Percentiles rank a stretch among this genome's conserved stretches.
phyloP scores from a whole-genome alignment of 1,140 invertebrate genomes.

The Myzus persicae region DNA sequence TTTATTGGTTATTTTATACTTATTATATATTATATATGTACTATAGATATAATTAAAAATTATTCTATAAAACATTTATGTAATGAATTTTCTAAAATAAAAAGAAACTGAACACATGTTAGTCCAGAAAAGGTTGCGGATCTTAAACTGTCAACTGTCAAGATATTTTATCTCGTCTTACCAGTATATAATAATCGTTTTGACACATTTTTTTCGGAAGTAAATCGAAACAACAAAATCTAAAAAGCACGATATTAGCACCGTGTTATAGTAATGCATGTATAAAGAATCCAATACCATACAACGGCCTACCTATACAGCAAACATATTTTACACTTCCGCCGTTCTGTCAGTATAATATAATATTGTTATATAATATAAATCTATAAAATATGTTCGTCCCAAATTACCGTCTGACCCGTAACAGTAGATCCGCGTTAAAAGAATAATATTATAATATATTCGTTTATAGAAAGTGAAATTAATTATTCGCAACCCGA shows the following conservation, averaged over 20 bases:
- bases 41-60: background rate
- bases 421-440: background rate
- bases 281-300: background rate
- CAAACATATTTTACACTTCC: background rate
- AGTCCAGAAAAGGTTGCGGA: background rate
- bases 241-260: background rate
- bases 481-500: conserved; percentile 3
- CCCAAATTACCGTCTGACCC: background rate
- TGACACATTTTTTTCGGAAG: background rate
- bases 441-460: conserved; percentile 7
- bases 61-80: background rate
- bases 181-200: background rate
- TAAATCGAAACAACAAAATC: background rate
- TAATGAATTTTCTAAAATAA: background rate
- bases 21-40: too few relatives aligned
- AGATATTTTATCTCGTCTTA: background rate
- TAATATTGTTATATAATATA: background rate
- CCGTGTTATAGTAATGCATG: background rate
- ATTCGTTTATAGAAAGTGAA: background rate
- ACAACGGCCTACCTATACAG: background rate
- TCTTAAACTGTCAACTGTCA: background rate
- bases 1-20: too few relatives aligned
- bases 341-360: background rate
- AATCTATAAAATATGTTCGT: too few relatives aligned
- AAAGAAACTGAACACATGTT: background rate